Conservation (phyloP, 2,888 invertebrate species). For the Apocheima hispidaria region DNA sequence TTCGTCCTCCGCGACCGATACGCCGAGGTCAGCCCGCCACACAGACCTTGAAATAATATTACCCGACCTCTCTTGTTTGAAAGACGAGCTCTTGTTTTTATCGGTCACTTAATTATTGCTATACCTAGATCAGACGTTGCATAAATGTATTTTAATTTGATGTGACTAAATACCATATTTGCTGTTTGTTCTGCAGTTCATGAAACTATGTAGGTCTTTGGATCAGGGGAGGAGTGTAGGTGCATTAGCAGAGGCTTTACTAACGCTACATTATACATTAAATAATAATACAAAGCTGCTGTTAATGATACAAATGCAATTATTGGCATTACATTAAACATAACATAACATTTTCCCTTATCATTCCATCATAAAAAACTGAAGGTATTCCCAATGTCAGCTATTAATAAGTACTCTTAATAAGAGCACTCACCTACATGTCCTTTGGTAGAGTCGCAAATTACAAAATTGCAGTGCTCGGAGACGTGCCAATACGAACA, state of each 20-base stretch:
- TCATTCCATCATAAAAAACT: not conserved
- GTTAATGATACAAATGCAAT: not conserved
- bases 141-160: not conserved
- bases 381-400: not conserved
- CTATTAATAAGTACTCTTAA: not conserved
- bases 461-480: not conserved
- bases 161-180: not conserved
- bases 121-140: constrained; percentile 24
- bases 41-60: constrained; percentile 83
- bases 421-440: constrained; percentile 6
- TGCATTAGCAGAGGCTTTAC: not conserved
- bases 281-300: not conserved
- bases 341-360: not conserved
- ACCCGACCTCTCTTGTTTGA: constrained; percentile 78
- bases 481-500: constrained; percentile 1
- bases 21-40: constrained; percentile 83
- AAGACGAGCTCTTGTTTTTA: constrained; percentile 72
- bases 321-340: not conserved
- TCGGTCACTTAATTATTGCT: constrained; percentile 57
- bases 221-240: not conserved
- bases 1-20: constrained; percentile 85
- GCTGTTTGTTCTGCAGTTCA: not conserved
- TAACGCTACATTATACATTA: not conserved
- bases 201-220: not conserved
- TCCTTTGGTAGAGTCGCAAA: not conserved